phyloP scores from a whole-genome alignment of 2,888 invertebrate species.

The Oegoconia quadripuncta region DNA sequence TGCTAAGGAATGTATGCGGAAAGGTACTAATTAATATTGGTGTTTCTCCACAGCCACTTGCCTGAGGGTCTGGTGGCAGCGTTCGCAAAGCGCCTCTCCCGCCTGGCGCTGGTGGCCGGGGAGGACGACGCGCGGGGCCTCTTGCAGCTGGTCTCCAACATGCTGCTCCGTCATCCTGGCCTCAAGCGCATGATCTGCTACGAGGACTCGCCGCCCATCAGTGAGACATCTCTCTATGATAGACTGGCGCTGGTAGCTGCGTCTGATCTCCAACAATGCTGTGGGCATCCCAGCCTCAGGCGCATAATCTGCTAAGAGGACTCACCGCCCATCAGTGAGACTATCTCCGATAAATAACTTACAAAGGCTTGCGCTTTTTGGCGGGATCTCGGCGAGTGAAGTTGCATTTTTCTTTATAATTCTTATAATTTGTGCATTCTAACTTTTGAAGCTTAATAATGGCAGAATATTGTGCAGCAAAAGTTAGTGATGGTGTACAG shows the following conservation, averaged over 20 bases:
- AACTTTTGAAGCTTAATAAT: too few relatives aligned
- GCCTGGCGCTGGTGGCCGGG: conserved; percentile 90
- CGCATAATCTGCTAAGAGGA: background rate
- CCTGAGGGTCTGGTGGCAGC: conserved; percentile 95
- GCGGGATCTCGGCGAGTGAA: background rate
- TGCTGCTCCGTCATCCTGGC: conserved; percentile 91
- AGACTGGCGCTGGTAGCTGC: too few relatives aligned
- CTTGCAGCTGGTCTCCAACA: conserved; percentile 90
- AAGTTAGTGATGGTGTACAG: too few relatives aligned
- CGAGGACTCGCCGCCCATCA: conserved; percentile 57
- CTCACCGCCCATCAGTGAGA: background rate
- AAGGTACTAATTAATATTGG: too few relatives aligned
- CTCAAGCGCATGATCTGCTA: conserved; percentile 80
- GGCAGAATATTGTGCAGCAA: too few relatives aligned
- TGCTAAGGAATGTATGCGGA: too few relatives aligned
- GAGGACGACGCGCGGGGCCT: conserved; percentile 88
- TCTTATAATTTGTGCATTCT: too few relatives aligned
- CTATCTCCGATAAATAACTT: too few relatives aligned
- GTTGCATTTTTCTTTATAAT: too few relatives aligned
- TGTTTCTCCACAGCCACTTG: conserved; percentile 83
- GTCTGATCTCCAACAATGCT: too few relatives aligned
- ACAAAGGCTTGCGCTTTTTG: too few relatives aligned
- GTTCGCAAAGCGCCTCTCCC: conserved; percentile 92
- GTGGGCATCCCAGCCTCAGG: background rate
- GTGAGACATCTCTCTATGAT: conserved; percentile 37